phyloP scores from a whole-genome alignment of 1,140 invertebrate genomes.

The Caligus rogercresseyi region DNA sequence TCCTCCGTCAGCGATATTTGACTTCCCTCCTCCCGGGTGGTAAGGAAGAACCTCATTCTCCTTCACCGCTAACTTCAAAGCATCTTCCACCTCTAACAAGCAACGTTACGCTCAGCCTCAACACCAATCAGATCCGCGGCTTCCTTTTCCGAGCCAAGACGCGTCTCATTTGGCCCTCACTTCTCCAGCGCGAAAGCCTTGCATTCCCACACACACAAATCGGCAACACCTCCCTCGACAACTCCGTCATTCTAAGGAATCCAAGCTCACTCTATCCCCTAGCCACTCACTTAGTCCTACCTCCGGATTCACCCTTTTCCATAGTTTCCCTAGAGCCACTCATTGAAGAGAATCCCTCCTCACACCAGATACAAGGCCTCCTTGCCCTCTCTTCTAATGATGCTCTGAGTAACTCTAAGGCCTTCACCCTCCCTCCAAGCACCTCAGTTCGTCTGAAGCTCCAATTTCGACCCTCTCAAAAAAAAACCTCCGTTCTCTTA shows the following conservation, averaged over 20 bases:
- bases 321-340: constrained; percentile 1
- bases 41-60: too few relatives aligned
- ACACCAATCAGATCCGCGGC: constrained; percentile 52
- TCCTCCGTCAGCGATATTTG: not conserved
- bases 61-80: too few relatives aligned
- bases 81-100: not conserved
- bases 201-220: constrained; percentile 63
- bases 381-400: too few relatives aligned
- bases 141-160: constrained; percentile 44
- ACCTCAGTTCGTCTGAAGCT: constrained; percentile 22
- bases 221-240: constrained; percentile 48
- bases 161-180: constrained; percentile 10
- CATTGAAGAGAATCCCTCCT: not conserved
- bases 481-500: constrained; percentile 25
- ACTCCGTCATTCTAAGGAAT: constrained; percentile 41
- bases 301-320: constrained; percentile 31
- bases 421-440: not conserved
- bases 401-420: not conserved
- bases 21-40: too few relatives aligned
- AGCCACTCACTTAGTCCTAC: constrained; percentile 42
- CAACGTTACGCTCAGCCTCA: constrained; percentile 52
- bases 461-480: constrained; percentile 32
- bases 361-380: too few relatives aligned
- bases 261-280: constrained; percentile 37
- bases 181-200: constrained; percentile 27